Conservation (phyloP, 2,113 vertebrate species). For the Galbula dea region DNA sequence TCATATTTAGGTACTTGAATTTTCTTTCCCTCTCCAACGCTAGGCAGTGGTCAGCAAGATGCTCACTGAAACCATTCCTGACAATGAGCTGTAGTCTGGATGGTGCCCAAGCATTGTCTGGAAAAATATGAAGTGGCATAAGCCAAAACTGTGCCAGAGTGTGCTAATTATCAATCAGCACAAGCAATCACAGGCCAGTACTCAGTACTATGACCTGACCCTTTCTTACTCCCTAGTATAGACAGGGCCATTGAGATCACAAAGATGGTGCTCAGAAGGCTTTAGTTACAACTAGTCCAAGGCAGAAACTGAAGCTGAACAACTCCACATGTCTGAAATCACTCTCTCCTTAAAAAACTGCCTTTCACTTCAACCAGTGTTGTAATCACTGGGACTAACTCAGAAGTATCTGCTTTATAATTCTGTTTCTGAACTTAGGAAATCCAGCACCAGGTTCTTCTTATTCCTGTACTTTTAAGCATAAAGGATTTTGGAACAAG, state of each 20-base stretch:
- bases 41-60: background rate
- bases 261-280: background rate
- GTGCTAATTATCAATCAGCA: background rate
- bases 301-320: background rate
- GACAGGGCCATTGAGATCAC: background rate
- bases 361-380: background rate
- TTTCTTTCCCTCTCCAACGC: background rate
- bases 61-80: background rate
- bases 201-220: background rate
- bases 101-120: background rate
- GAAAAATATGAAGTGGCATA: background rate
- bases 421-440: background rate
- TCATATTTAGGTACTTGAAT: background rate
- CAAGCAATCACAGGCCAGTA: background rate
- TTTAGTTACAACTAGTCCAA: background rate
- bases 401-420: background rate
- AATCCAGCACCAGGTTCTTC: background rate
- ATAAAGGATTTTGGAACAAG: background rate
- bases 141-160: background rate
- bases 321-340: background rate
- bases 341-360: background rate
- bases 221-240: background rate
- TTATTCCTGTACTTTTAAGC: background rate
- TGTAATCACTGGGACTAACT: background rate
- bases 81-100: background rate